phyloP scores from a whole-genome alignment of 37 sponge, comb jelly and placozoan genomes.

The Aplysina aerophoba region DNA sequence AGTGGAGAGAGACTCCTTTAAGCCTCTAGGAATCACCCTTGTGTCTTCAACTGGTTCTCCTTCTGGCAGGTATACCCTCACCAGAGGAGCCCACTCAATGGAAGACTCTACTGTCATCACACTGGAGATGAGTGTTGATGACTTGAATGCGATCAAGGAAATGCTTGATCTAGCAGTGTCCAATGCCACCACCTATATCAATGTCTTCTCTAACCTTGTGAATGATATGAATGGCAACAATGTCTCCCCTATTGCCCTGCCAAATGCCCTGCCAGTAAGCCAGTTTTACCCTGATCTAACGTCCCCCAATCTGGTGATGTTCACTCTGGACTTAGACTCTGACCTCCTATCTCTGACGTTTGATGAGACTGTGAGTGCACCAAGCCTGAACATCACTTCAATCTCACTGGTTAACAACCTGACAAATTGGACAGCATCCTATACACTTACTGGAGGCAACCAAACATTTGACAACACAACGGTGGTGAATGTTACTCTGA shows the following conservation, averaged over 20 bases:
- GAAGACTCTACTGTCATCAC: slow-evolving; percentile 75
- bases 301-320: slow-evolving; percentile 66
- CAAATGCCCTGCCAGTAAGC: slow-evolving; percentile 38
- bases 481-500: slow-evolving; percentile 71
- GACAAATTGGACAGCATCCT: slow-evolving; percentile 25
- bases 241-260: slow-evolving; percentile 32
- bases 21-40: slow-evolving; percentile 56
- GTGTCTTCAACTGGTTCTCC: slow-evolving; percentile 15
- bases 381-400: slow-evolving; percentile 59
- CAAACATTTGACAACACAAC: slow-evolving; percentile 59
- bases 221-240: slow-evolving; percentile 75
- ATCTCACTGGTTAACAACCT: slow-evolving; percentile 55
- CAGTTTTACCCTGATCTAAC: slow-evolving; percentile 52
- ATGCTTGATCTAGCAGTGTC: slow-evolving; percentile 55
- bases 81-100: slow-evolving; percentile 41
- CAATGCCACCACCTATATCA: slow-evolving; percentile 50
- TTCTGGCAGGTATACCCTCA: slow-evolving; percentile 40
- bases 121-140: slow-evolving; percentile 59
- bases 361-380: slow-evolving; percentile 76
- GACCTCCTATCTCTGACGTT: slow-evolving; percentile 81
- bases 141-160: slow-evolving; percentile 78
- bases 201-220: slow-evolving; percentile 37
- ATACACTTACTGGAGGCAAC: slow-evolving; percentile 78
- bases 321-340: slow-evolving; percentile 74
- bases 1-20: slow-evolving; percentile 74